Percentiles rank a stretch among this genome's conserved stretches.
phyloP scores from a whole-genome alignment of 2,797 vertebrate genomes.

The Tamandua tetradactyla region DNA sequence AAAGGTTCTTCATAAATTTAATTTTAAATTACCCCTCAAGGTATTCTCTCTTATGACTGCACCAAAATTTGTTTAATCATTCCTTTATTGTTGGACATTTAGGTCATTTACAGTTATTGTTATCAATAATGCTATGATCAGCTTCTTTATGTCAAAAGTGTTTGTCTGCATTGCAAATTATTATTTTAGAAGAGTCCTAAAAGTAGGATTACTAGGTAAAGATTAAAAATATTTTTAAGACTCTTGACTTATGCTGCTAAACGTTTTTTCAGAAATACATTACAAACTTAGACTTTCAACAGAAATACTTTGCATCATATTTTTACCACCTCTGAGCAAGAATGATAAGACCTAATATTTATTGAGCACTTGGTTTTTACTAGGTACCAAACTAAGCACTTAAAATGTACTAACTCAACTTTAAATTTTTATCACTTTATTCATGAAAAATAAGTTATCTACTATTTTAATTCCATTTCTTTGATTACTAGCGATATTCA shows the following conservation, averaged over 20 bases:
- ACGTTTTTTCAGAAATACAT: background rate
- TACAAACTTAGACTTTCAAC: background rate
- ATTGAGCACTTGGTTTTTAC: background rate
- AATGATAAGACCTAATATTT: constrained; percentile 1
- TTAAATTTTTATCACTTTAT: background rate
- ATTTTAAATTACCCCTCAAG: constrained; percentile 9
- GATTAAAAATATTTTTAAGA: constrained; percentile 8
- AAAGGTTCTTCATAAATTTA: constrained; percentile 19
- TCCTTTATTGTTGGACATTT: background rate
- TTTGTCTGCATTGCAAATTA: constrained; percentile 29
- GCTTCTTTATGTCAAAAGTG: background rate
- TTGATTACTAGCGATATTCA: constrained; percentile 16
- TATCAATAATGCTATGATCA: constrained; percentile 34
- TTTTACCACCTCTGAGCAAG: background rate
- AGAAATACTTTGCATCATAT: background rate
- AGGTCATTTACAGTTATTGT: constrained; percentile 2
- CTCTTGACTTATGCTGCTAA: background rate
- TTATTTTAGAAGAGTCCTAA: constrained; percentile 25
- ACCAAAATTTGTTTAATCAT: background rate
- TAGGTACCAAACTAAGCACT: background rate
- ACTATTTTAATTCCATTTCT: background rate
- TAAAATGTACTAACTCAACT: background rate
- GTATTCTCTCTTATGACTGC: background rate
- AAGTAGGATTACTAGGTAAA: constrained; percentile 1
- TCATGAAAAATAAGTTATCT: background rate